These are phyloP conservation scores for Terrapene triunguis DNA, from an alignment of 2,113 vertebrate genomes.

Conservation along the genomic window DNA sequence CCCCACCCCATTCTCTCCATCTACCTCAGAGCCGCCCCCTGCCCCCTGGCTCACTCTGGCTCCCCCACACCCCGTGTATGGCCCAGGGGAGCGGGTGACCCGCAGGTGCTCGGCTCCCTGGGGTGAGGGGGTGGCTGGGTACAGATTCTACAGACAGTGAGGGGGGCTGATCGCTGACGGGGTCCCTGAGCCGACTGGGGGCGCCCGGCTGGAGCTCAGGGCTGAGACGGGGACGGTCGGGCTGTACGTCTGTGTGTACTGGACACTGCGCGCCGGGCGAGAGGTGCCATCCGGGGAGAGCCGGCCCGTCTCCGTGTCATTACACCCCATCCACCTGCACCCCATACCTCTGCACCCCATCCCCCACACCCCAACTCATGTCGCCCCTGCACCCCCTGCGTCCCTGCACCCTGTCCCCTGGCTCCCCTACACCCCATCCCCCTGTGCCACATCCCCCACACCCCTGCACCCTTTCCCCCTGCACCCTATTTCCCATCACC, in stretches of 20 bases:
- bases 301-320: too few species aligned
- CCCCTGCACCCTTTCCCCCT: too few species aligned
- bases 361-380: too few species aligned
- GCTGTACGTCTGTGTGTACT: background rate
- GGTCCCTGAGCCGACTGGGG: background rate
- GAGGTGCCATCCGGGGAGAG: too few species aligned
- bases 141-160: background rate
- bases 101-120: background rate
- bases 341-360: too few species aligned
- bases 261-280: fast-evolving
- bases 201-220: background rate
- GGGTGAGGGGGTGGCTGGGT: background rate
- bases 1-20: slow-evolving; percentile 13
- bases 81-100: background rate
- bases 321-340: background rate
- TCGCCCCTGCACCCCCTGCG: too few species aligned
- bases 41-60: background rate
- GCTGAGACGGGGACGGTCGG: background rate
- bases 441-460: too few species aligned
- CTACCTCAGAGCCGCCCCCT: background rate
- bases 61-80: background rate
- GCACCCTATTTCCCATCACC: too few species aligned
- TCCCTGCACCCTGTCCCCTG: too few species aligned
- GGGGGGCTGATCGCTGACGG: background rate
- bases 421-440: too few species aligned